Percentiles rank a stretch among this genome's conserved stretches.
These are phyloP conservation scores for Sarcophaga variegata DNA, from an alignment of 2,888 invertebrate species.

Conservation along the genomic window DNA sequence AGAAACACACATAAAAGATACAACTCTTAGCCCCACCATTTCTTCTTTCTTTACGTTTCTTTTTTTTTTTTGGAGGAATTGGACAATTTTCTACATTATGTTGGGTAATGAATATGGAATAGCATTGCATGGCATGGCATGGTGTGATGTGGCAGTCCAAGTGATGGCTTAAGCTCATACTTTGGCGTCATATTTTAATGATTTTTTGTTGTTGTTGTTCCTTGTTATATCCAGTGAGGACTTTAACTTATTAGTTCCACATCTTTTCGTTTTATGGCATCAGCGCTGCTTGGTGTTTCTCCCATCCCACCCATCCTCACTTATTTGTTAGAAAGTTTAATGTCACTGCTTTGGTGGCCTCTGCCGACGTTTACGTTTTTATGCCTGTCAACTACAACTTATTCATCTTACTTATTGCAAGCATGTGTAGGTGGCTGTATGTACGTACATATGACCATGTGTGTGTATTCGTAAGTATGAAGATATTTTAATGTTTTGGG, in stretches of 20 bases:
- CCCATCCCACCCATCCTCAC: background rate
- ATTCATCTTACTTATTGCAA: conserved; percentile 76
- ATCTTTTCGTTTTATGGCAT: conserved; percentile 42
- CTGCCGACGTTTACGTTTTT: conserved; percentile 41
- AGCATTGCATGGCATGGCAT: background rate
- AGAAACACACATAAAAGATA: conserved; percentile 9
- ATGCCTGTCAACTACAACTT: conserved; percentile 72
- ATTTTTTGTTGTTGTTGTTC: conserved; percentile 48
- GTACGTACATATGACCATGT: background rate
- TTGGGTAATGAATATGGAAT: background rate
- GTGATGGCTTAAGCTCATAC: conserved; percentile 50
- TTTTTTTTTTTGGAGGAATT: background rate
- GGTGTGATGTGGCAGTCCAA: conserved; percentile 3
- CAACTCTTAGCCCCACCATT: conserved; percentile 1
- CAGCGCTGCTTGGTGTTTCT: conserved; percentile 45
- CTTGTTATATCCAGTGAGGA: background rate
- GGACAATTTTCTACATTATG: conserved; percentile 6
- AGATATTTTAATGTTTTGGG: background rate
- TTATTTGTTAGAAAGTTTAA: background rate
- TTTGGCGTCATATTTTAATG: conserved; percentile 52
- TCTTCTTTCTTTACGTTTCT: background rate
- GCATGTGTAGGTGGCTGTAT: background rate
- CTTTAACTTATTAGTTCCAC: conserved; percentile 47
- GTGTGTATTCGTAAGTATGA: background rate
- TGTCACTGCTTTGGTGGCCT: conserved; percentile 15